Evolutionary conservation across 2,113 vertebrate species (phyloP).

Genomic region (Columba livia): DNA sequence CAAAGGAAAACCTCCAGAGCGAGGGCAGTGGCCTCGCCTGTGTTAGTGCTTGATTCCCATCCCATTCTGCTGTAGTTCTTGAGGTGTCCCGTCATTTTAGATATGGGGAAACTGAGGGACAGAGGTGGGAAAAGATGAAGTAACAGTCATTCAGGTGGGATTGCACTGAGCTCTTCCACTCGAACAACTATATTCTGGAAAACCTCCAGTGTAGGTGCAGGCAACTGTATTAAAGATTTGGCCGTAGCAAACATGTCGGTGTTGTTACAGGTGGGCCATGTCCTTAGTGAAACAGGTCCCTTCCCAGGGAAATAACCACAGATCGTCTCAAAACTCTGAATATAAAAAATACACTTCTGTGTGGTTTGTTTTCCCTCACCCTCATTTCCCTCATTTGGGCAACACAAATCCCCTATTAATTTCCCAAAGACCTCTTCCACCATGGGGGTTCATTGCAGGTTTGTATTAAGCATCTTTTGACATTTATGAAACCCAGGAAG

Average conservation of each 20-base stretch:
- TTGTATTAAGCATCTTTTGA: neutral
- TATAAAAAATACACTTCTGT: neutral
- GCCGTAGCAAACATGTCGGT: fast-evolving
- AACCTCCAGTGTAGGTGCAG: neutral
- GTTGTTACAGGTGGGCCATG: neutral
- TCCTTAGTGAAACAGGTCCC: neutral
- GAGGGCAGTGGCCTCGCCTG: neutral
- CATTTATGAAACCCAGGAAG: neutral
- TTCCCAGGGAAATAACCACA: neutral
- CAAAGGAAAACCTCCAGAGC: neutral
- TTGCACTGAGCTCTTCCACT: neutral
- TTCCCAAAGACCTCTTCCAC: neutral
- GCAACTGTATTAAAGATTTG: neutral
- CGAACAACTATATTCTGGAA: neutral
- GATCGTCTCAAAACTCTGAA: neutral
- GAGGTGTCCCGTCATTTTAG: neutral
- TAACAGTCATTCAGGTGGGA: fast-evolving
- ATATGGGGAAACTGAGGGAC: neutral
- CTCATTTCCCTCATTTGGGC: neutral
- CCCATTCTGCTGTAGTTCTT: neutral
- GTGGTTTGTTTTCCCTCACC: neutral
- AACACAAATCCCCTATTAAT: neutral
- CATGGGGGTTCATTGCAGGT: neutral
- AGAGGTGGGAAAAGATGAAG: neutral
- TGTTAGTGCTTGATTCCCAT: neutral